Base-by-base conservation (phyloP, 2,113 vertebrate species). In the Vulpes vulpes region DNA sequence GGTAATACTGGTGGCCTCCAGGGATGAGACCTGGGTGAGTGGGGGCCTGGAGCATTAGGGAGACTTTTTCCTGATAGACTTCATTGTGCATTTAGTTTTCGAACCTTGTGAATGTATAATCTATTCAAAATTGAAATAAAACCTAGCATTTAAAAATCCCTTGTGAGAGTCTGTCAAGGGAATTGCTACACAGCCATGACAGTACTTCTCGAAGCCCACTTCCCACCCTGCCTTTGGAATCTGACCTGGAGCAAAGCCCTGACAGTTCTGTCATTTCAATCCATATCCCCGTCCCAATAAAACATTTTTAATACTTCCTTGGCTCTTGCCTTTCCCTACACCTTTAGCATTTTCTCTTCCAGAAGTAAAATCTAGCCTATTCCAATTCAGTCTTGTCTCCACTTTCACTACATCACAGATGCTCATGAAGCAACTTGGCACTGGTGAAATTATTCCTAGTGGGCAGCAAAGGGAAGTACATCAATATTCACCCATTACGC, bases 101-200 rank as follows among this genome's bases (percentile, higher is more conserved):
- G 2, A 96, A 71, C 11, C 7, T 71, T 83, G 27, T 59, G 9
- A 64, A 57, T 64, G 1, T 11, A 64, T 53, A 38, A 19, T 82
- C 43, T 95, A 71, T 64, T 89, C 16, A 74, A 97, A 97, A 79
- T 22, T 62, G 49, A 79, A 51, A 73, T 49, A 74, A 92, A n/a
- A 20, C n/a, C 38, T 88, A 38, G 55, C 49, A 71, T 74, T 71
- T 91, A 62, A 78, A 76, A 95, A n/a, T 27, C 35, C 53, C 64
- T 82, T n/a, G 10, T 20, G 74, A 59, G 38, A 14, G 1, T 65
- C 60, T 95, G 22, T 22, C 32, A 35, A 38, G 27, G 83, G 15
- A 7, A 35, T 30, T 2, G 25, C 10, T 57, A 11, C 30, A 73
- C 15, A 93, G 81, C 30, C 30, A 32, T 10, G 51, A 38, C 11